Conservation (phyloP, 2,888 invertebrate species). For the Idaea aversata region DNA sequence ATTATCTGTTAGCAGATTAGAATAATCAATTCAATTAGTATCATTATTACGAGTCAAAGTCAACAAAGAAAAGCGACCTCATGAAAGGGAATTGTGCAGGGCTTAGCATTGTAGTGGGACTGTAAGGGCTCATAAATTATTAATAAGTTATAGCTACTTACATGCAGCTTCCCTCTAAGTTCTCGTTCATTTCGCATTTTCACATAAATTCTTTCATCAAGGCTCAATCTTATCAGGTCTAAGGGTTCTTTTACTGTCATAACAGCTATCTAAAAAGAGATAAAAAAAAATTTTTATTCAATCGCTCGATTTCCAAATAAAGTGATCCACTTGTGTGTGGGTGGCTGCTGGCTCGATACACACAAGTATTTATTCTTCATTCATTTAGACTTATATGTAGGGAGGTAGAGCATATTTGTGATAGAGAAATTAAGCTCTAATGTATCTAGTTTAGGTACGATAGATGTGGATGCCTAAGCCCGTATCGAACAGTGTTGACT, state of each 20-base stretch:
- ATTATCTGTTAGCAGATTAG: no score
- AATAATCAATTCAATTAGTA: no score
- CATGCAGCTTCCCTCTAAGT: conserved; percentile 95
- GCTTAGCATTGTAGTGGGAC: no score
- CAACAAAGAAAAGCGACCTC: no score
- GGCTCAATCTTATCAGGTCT: conserved; percentile 96
- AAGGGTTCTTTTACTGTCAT: conserved; percentile 98
- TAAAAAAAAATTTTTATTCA: conserved; percentile 7
- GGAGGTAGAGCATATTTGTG: no score
- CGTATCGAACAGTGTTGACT: not conserved
- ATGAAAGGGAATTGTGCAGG: no score
- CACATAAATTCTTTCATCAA: conserved; percentile 99
- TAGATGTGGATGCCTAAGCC: not conserved
- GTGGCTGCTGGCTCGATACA: no score
- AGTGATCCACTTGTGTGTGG: no score
- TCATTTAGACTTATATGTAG: no score
- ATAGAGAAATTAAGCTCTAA: not conserved
- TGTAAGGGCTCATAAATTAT: conserved; percentile 1
- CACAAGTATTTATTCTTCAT: no score
- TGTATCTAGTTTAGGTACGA: not conserved
- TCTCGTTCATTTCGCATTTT: conserved; percentile 99
- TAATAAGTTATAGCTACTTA: conserved; percentile 74
- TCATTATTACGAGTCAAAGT: no score
- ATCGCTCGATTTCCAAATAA: not conserved
- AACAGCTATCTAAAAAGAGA: conserved; percentile 85